These are phyloP conservation scores for Papilio gigon DNA, from an alignment of 2,888 invertebrate genomes.

Conservation along the genomic window DNA sequence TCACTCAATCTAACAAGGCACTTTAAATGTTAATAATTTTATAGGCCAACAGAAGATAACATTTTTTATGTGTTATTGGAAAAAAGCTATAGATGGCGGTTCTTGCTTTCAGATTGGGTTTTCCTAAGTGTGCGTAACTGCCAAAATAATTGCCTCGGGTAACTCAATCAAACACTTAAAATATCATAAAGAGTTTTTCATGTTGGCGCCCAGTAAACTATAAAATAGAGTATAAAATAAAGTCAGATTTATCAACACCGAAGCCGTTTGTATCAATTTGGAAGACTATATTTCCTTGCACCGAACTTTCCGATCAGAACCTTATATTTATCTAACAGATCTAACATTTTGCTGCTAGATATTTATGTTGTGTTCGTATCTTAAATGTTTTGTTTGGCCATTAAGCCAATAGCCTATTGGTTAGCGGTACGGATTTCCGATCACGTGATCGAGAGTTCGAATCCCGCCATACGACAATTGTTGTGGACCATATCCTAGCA, in stretches of 20 bases:
- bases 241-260: conserved; percentile 5
- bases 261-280: conserved; percentile 16
- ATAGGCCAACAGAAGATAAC: too few relatives aligned
- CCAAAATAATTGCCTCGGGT: not conserved
- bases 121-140: not conserved
- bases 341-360: conserved; percentile 9
- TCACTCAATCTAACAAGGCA: too few relatives aligned
- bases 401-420: too few relatives aligned
- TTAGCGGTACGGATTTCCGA: too few relatives aligned
- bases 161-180: not conserved
- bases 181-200: not conserved
- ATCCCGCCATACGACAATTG: too few relatives aligned
- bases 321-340: conserved; percentile 13
- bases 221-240: not conserved
- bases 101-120: too few relatives aligned
- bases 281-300: conserved; percentile 4
- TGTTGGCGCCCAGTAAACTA: not conserved
- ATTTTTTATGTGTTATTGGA: not conserved
- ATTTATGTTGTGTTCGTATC: not conserved
- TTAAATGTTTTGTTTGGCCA: not conserved
- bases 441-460: too few relatives aligned
- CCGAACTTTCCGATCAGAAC: conserved; percentile 9
- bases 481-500: too few relatives aligned
- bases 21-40: not conserved
- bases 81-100: not conserved